These are phyloP conservation scores for Argynnis bischoffii DNA, from an alignment of 2,888 invertebrate species.

Conservation along the genomic window DNA sequence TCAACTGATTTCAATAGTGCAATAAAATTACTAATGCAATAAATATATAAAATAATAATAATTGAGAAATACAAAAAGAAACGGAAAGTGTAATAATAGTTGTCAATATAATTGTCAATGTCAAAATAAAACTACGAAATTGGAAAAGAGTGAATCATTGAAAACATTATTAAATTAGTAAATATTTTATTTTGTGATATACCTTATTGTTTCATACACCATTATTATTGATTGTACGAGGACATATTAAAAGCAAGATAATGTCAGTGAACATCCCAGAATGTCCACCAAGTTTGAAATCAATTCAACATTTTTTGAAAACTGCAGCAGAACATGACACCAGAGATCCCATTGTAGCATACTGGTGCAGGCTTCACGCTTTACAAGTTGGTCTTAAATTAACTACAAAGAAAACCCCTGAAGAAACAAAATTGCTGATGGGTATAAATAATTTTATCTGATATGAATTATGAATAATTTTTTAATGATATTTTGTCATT, in stretches of 20 bases:
- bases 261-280: constrained; percentile 80
- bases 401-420: constrained; percentile 88
- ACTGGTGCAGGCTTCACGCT: constrained; percentile 96
- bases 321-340: constrained; percentile 95
- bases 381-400: constrained; percentile 93
- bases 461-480: not conserved
- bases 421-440: constrained; percentile 91
- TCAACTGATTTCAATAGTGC: too few species aligned
- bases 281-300: constrained; percentile 89
- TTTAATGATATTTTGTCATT: not conserved
- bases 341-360: constrained; percentile 94
- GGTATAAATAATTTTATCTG: constrained; percentile 56
- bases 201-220: not conserved
- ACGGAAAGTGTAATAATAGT: too few species aligned
- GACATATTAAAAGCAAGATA: constrained; percentile 2
- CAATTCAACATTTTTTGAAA: constrained; percentile 95
- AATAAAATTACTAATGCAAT: too few species aligned
- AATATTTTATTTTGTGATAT: constrained; percentile 5
- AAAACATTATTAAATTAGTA: constrained; percentile 19
- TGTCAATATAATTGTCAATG: not conserved
- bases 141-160: constrained; percentile 9
- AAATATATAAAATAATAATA: too few species aligned
- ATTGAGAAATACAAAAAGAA: too few species aligned
- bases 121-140: constrained; percentile 10
- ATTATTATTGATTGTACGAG: not conserved